Percentiles rank a stretch among this genome's conserved stretches.
Evolutionary conservation across 2,113 vertebrate genomes (phyloP).

Genomic region (Nycticryphes semicollaris): DNA sequence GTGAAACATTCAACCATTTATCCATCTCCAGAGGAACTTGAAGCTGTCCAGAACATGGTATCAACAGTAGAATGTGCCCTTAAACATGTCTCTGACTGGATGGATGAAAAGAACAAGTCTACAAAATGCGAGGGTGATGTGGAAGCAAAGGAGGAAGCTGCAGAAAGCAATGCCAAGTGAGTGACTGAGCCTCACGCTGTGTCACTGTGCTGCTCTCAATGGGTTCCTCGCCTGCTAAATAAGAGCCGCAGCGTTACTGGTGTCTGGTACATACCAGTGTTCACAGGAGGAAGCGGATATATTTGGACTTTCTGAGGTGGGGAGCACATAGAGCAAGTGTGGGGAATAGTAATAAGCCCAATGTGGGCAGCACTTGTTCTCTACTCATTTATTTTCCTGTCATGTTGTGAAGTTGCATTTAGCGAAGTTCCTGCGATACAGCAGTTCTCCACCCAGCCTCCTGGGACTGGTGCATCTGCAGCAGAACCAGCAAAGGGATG

Average conservation of each 20-base stretch:
- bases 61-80: constrained; percentile 96
- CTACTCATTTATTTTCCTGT: not conserved
- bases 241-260: not conserved
- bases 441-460: not conserved
- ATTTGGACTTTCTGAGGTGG: constrained; percentile 17
- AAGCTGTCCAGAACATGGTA: constrained; percentile 96
- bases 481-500: not conserved
- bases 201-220: not conserved
- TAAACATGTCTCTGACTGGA: constrained; percentile 96
- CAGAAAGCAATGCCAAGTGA: constrained; percentile 84
- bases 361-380: not conserved
- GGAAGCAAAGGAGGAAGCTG: constrained; percentile 79
- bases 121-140: constrained; percentile 72
- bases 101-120: constrained; percentile 85
- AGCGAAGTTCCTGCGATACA: not conserved
- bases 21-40: constrained; percentile 94
- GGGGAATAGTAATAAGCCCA: constrained; percentile 1
- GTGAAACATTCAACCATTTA: constrained; percentile 98
- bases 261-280: not conserved
- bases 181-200: constrained; percentile 40
- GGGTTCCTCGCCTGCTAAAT: not conserved
- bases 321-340: not conserved
- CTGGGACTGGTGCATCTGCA: not conserved
- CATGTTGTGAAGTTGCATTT: not conserved
- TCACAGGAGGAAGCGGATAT: not conserved